These are phyloP conservation scores for Sylvilagus bachmani DNA, from an alignment of 2,113 vertebrate species.

Conservation along the genomic window DNA sequence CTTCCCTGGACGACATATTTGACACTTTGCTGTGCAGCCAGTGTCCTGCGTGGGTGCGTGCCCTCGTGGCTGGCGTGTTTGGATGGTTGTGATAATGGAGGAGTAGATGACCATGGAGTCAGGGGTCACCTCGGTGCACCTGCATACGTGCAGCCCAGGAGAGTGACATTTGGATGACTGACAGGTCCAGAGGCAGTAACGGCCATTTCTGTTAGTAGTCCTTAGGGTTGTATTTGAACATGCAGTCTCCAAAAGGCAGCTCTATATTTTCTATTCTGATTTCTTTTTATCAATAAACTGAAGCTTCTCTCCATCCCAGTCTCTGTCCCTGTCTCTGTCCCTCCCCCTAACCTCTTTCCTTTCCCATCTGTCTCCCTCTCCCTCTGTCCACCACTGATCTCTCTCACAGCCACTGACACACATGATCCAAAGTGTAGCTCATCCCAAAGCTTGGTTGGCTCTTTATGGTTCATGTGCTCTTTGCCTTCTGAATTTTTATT, in stretches of 20 bases:
- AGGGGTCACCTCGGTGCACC: no score
- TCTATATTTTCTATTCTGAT: neutral
- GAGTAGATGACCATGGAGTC: neutral
- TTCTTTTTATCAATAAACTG: neutral
- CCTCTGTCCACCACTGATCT: neutral
- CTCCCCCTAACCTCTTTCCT: neutral
- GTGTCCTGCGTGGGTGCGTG: fast-evolving
- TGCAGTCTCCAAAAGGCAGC: fast-evolving
- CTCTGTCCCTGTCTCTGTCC: neutral
- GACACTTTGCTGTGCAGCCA: fast-evolving
- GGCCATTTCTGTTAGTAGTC: neutral
- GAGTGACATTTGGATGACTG: neutral
- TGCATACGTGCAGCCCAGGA: neutral
- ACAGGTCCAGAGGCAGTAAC: neutral
- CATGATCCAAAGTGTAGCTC: neutral
- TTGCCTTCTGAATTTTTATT: neutral
- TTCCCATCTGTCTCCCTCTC: no score
- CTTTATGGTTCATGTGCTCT: neutral
- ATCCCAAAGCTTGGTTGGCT: neutral
- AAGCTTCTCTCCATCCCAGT: neutral
- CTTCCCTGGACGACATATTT: fast-evolving
- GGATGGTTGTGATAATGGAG: neutral
- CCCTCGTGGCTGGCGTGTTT: fast-evolving
- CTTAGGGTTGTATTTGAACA: fast-evolving
- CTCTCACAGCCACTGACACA: neutral